Evolutionary conservation across 2,797 vertebrate species (phyloP).

Genomic region (Molossus molossus): DNA sequence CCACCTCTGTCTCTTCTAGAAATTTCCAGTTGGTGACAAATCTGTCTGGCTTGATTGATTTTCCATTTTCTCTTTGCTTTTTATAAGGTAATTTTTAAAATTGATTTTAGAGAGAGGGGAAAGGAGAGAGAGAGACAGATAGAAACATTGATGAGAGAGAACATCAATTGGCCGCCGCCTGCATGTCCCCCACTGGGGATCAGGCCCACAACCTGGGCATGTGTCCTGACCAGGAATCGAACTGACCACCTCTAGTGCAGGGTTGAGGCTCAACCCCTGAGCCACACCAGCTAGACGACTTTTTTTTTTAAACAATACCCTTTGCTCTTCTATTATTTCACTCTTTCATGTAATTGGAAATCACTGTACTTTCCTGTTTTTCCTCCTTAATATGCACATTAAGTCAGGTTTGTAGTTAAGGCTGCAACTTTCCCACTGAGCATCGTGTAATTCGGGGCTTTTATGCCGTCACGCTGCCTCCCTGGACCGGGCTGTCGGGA

Average conservation of each 20-base stretch:
- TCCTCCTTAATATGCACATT: neutral
- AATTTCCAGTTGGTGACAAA: neutral
- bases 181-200: too few relatives aligned
- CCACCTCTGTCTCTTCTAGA: neutral
- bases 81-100: too few relatives aligned
- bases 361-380: neutral
- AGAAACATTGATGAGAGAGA: too few relatives aligned
- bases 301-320: neutral
- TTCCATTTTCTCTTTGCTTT: neutral
- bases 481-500: neutral
- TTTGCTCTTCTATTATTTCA: neutral
- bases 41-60: neutral
- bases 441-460: neutral
- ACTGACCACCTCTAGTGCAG: too few relatives aligned
- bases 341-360: neutral
- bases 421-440: neutral
- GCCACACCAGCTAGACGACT: too few relatives aligned
- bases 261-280: too few relatives aligned
- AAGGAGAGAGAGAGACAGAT: too few relatives aligned
- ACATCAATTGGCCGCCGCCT: too few relatives aligned
- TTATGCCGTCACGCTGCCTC: too few relatives aligned
- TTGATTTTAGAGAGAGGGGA: too few relatives aligned
- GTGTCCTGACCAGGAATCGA: too few relatives aligned
- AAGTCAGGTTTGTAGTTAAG: neutral
- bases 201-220: too few relatives aligned